Evolutionary conservation across 2,113 vertebrate species (phyloP).

Genomic region (Mus pahari): DNA sequence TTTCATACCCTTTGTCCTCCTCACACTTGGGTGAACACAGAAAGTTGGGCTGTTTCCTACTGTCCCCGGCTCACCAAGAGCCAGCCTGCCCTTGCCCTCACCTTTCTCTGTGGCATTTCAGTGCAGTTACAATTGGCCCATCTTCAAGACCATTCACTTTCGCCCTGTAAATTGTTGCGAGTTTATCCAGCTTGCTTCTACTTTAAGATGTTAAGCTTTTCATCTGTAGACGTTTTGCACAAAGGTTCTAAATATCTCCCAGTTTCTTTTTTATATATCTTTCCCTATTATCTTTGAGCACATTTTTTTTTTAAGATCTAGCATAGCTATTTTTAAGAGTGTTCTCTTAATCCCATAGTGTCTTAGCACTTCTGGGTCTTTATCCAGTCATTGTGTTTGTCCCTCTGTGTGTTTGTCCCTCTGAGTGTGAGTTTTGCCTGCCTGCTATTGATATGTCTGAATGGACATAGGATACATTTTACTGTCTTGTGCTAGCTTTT

Average conservation of each 20-base stretch:
- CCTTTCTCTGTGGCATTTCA: background rate
- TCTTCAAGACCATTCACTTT: background rate
- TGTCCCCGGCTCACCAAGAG: background rate
- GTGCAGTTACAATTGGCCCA: background rate
- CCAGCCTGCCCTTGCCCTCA: background rate
- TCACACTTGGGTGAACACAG: background rate
- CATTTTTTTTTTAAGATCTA: constrained; percentile 2
- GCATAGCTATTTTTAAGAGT: constrained; percentile 3
- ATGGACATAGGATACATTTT: background rate
- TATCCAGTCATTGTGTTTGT: background rate
- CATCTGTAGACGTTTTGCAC: background rate
- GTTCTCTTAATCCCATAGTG: background rate
- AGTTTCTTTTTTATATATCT: background rate
- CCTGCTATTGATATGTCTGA: background rate
- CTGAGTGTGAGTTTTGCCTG: background rate
- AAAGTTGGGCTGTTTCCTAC: background rate
- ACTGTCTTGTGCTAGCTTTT: background rate
- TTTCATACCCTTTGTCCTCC: background rate
- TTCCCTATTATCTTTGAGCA: background rate
- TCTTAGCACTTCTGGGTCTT: background rate
- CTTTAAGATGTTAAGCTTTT: background rate
- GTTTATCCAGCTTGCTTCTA: constrained; percentile 16
- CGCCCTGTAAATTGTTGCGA: background rate
- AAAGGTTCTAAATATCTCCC: background rate
- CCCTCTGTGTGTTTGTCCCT: background rate